Conservation (phyloP, 2,797 vertebrate genomes). For the Microctenopoma steveboyesi region DNA sequence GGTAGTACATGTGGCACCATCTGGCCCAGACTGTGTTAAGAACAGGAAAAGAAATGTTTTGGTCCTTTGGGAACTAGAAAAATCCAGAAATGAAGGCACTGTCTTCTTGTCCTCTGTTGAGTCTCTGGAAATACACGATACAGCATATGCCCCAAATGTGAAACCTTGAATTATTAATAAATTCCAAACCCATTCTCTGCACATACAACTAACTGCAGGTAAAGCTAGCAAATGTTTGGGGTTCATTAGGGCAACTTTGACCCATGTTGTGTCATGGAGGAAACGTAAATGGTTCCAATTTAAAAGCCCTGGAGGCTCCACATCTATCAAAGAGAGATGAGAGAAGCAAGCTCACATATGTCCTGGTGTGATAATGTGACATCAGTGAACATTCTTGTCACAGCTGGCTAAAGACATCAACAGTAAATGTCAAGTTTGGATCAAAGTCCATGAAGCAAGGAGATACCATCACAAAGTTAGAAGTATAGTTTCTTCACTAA, state of each 20-base stretch:
- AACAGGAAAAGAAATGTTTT: background rate
- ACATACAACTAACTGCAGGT: no score
- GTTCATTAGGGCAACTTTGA: no score
- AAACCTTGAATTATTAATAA: background rate
- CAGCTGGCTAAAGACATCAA: slow-evolving; percentile 3
- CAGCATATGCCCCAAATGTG: background rate
- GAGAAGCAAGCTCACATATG: slow-evolving; percentile 15
- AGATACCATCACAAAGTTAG: background rate
- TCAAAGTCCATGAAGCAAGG: slow-evolving; percentile 31
- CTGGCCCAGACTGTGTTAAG: background rate
- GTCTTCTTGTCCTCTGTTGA: background rate
- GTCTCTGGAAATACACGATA: slow-evolving; percentile 10
- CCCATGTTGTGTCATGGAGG: no score
- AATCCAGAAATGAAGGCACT: slow-evolving; percentile 1
- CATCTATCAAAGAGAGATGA: no score
- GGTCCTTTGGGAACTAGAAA: background rate
- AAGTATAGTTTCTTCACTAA: background rate
- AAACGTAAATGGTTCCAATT: no score
- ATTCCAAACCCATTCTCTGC: no score
- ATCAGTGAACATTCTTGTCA: slow-evolving; percentile 9
- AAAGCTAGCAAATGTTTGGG: no score
- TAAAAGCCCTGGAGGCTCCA: no score
- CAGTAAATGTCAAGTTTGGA: slow-evolving; percentile 16
- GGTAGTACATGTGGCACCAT: background rate
- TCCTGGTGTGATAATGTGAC: slow-evolving; percentile 7